Evolutionary conservation across 2,797 vertebrate genomes (phyloP).

Genomic region (Hemibagrus guttatus): DNA sequence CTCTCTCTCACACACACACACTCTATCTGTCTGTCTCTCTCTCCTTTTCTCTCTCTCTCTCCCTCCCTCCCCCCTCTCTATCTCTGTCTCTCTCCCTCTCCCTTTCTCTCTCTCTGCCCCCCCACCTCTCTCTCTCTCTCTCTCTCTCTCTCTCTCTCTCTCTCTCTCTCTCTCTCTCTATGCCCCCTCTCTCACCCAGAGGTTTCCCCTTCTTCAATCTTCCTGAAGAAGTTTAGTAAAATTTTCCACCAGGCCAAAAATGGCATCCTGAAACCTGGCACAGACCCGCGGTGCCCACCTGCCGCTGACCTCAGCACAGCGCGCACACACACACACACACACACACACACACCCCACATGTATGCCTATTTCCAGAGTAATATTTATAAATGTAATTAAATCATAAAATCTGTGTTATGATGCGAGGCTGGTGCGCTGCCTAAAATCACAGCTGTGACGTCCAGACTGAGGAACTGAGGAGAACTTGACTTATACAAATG

Average conservation of each 20-base stretch:
- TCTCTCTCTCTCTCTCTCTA: constrained; percentile 14
- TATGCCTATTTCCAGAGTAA: constrained; percentile 58
- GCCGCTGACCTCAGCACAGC: constrained; percentile 59
- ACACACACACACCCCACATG: constrained; percentile 10
- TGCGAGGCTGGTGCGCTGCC: constrained; percentile 30
- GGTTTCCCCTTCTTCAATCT: constrained; percentile 60
- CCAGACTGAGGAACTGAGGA: background rate
- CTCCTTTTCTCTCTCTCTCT: constrained; percentile 63
- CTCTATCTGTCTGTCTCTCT: constrained; percentile 45
- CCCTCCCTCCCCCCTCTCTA: background rate
- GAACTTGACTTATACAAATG: background rate
- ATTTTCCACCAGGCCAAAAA: constrained; percentile 74
- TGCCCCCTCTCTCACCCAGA: background rate
- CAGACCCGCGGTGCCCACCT: constrained; percentile 64
- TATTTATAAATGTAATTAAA: constrained; percentile 60
- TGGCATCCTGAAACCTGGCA: constrained; percentile 63
- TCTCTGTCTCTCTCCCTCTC: constrained; percentile 43
- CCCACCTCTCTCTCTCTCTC: constrained; percentile 38
- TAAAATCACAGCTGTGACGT: constrained; percentile 28
- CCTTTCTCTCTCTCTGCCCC: constrained; percentile 67
- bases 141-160: constrained; percentile 65
- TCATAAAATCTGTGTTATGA: constrained; percentile 51
- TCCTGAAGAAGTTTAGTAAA: constrained; percentile 61
- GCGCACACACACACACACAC: constrained; percentile 23
- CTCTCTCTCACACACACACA: constrained; percentile 14